phyloP scores from a whole-genome alignment of 2,797 vertebrate species.

The Euphonia xanthogaster region DNA sequence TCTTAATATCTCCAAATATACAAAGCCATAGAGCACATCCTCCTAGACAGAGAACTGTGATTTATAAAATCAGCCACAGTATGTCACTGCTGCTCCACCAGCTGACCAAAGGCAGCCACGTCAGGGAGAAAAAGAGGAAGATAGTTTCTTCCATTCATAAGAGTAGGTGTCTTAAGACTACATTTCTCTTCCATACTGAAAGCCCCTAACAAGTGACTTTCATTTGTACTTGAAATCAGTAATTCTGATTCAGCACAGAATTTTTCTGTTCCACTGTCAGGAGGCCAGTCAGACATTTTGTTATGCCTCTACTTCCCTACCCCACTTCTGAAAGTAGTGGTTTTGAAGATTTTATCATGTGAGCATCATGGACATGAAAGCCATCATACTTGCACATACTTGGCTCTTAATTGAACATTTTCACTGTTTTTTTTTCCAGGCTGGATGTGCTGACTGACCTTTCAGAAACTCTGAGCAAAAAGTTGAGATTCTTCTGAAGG shows the following conservation, averaged over 20 bases:
- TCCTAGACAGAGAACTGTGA: background rate
- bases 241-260: background rate
- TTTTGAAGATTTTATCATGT: background rate
- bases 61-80: slow-evolving; percentile 50
- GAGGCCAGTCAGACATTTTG: background rate
- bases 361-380: background rate
- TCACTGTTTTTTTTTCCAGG: background rate
- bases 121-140: rapidly evolving
- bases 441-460: background rate
- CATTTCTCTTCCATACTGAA: background rate
- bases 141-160: background rate
- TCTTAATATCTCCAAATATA: background rate
- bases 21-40: background rate
- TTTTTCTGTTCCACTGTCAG: background rate
- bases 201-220: background rate
- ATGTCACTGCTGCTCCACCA: slow-evolving; percentile 67
- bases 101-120: background rate
- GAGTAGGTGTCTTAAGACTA: background rate
- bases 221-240: background rate
- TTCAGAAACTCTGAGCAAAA: background rate
- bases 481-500: background rate
- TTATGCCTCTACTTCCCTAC: background rate
- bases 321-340: background rate
- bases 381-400: background rate
- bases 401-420: background rate